Percentiles rank a stretch among this genome's conserved stretches.
Evolutionary conservation across 1,140 invertebrate species (phyloP).

Genomic region (Bicyclus anynana): DNA sequence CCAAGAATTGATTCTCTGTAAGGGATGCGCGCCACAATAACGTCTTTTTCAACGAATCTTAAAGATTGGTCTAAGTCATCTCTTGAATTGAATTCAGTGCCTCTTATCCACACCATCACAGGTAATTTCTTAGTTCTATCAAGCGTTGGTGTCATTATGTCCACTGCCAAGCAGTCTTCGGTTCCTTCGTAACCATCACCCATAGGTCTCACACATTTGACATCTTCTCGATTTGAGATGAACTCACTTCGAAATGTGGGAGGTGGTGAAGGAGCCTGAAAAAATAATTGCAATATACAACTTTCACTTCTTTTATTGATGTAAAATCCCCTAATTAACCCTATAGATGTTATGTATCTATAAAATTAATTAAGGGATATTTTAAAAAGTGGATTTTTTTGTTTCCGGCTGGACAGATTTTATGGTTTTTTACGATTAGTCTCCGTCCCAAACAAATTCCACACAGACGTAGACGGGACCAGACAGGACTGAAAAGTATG

Average conservation of each 20-base stretch:
- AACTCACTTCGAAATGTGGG: conserved; percentile 46
- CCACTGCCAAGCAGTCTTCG: conserved; percentile 57
- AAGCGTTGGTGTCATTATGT: conserved; percentile 48
- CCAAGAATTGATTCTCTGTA: conserved; percentile 70
- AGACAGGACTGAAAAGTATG: too few relatives aligned
- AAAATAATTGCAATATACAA: conserved; percentile 5
- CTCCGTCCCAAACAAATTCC: too few relatives aligned
- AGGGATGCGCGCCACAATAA: conserved; percentile 53
- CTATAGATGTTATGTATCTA: too few relatives aligned
- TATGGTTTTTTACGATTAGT: too few relatives aligned
- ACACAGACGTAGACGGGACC: too few relatives aligned
- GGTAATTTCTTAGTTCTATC: conserved; percentile 31
- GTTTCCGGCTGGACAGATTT: too few relatives aligned
- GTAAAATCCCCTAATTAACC: too few relatives aligned
- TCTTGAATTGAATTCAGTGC: conserved; percentile 50
- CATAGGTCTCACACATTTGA: conserved; percentile 54
- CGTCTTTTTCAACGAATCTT: conserved; percentile 49
- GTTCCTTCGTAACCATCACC: conserved; percentile 57
- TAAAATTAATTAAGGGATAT: too few relatives aligned
- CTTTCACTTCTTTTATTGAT: too few relatives aligned
- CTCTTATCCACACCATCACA: conserved; percentile 70
- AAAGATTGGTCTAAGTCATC: conserved; percentile 42
- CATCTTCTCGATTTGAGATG: conserved; percentile 41
- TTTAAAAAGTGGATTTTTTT: too few relatives aligned
- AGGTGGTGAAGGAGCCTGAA: conserved; percentile 55